Percentiles rank a stretch among this genome's conserved stretches.
Evolutionary conservation across 92 coral and sea anemone genomes (phyloP).

Genomic region (Epizoanthus rinbou): DNA sequence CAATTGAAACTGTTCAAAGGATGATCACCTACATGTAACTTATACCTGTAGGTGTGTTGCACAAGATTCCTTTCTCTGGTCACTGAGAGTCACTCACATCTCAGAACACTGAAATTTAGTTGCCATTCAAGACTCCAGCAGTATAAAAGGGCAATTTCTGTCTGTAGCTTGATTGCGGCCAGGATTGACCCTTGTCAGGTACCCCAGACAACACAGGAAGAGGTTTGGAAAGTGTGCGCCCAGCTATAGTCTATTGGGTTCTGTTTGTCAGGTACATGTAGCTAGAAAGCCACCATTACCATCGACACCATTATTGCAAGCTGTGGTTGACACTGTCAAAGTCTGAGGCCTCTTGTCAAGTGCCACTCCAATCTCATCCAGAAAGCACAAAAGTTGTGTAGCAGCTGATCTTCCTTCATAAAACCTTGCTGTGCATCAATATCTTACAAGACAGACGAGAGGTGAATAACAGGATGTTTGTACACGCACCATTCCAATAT

Average conservation of each 20-base stretch:
- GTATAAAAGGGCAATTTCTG: background rate
- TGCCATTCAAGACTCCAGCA: background rate
- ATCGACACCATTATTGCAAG: no score
- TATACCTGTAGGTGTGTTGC: background rate
- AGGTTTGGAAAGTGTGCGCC: background rate
- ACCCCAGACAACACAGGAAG: slow-evolving; percentile 28
- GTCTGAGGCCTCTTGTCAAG: background rate
- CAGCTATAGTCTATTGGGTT: background rate
- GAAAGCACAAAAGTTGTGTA: background rate
- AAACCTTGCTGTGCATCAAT: background rate
- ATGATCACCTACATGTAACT: background rate
- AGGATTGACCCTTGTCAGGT: slow-evolving; percentile 9
- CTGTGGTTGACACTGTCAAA: background rate
- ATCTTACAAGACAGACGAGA: background rate
- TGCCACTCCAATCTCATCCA: background rate
- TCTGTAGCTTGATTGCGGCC: slow-evolving; percentile 12
- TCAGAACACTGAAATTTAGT: slow-evolving; percentile 23
- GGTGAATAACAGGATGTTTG: background rate
- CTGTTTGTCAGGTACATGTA: background rate
- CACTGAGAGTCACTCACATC: background rate
- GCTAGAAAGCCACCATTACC: no score
- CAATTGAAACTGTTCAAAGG: background rate
- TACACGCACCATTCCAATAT: background rate
- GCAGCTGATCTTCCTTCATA: background rate
- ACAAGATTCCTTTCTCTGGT: background rate